Conservation (phyloP, 2,888 invertebrate species). For the Eulithis prunata region DNA sequence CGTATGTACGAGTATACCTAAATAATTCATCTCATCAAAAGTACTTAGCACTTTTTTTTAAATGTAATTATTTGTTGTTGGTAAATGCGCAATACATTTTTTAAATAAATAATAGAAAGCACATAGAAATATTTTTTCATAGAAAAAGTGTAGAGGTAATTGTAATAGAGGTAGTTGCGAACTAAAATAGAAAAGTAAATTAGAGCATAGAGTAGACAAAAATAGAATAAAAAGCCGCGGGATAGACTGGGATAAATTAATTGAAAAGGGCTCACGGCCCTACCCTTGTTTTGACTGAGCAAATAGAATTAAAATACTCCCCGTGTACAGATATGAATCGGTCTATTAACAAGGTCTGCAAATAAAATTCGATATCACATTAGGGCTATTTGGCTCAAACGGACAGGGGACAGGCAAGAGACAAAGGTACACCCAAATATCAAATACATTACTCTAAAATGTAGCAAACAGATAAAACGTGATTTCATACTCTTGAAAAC, state of each 20-base stretch:
- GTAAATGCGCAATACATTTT: too few relatives aligned
- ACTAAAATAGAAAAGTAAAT: background rate
- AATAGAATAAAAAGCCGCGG: slow-evolving; percentile 62
- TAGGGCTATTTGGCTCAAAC: slow-evolving; percentile 20
- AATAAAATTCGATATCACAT: slow-evolving; percentile 56
- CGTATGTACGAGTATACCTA: too few relatives aligned
- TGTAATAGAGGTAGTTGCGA: too few relatives aligned
- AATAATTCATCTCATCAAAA: too few relatives aligned
- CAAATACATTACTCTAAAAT: background rate
- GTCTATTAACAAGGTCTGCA: slow-evolving; percentile 63
- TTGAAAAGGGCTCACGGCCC: slow-evolving; percentile 72
- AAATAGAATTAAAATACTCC: slow-evolving; percentile 77
- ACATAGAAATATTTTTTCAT: too few relatives aligned
- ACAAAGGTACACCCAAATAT: background rate
- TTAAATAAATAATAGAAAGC: too few relatives aligned
- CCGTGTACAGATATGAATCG: slow-evolving; percentile 65
- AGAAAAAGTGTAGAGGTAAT: too few relatives aligned
- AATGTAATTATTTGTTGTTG: too few relatives aligned
- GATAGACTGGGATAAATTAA: slow-evolving; percentile 62
- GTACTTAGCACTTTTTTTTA: too few relatives aligned
- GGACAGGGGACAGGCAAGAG: background rate
- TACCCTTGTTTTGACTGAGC: slow-evolving; percentile 75
- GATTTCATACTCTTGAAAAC: too few relatives aligned
- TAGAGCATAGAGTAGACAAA: slow-evolving; percentile 40
- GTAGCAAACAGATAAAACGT: too few relatives aligned